These are phyloP conservation scores for Sylvilagus floridanus DNA, from an alignment of 2,797 vertebrate genomes.

Conservation along the genomic window DNA sequence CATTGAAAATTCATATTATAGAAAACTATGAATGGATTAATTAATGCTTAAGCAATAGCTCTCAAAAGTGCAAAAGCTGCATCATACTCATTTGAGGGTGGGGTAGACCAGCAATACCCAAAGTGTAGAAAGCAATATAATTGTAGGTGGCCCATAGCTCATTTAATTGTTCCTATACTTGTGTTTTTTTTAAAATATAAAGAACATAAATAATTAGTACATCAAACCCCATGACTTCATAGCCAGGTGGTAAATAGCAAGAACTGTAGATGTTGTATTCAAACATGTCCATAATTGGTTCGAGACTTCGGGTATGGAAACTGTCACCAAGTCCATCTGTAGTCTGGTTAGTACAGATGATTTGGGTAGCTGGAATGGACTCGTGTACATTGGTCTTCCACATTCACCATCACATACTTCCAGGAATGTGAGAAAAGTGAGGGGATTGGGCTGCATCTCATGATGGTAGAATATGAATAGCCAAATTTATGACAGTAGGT, in stretches of 20 bases:
- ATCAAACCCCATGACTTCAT: neutral
- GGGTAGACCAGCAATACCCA: neutral
- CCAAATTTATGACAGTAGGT: neutral
- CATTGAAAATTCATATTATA: too few relatives aligned
- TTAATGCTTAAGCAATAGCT: neutral
- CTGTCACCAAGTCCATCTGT: neutral
- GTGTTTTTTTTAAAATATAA: neutral
- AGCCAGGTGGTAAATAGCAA: neutral
- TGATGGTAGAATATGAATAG: neutral
- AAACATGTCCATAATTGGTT: neutral
- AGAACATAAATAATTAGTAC: neutral
- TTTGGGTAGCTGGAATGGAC: neutral
- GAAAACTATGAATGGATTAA: too few relatives aligned
- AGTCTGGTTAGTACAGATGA: neutral
- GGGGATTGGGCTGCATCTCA: neutral
- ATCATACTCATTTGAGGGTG: neutral
- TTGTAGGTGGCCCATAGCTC: neutral
- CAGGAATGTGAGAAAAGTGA: neutral
- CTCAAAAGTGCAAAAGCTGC: neutral
- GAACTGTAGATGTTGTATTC: neutral
- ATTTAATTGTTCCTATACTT: neutral
- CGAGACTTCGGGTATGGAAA: neutral
- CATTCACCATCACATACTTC: neutral
- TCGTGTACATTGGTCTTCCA: neutral
- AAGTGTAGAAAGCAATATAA: neutral